Evolutionary conservation across 2,113 vertebrate species (phyloP).

Genomic region (Tenebrosternarchus preto): DNA sequence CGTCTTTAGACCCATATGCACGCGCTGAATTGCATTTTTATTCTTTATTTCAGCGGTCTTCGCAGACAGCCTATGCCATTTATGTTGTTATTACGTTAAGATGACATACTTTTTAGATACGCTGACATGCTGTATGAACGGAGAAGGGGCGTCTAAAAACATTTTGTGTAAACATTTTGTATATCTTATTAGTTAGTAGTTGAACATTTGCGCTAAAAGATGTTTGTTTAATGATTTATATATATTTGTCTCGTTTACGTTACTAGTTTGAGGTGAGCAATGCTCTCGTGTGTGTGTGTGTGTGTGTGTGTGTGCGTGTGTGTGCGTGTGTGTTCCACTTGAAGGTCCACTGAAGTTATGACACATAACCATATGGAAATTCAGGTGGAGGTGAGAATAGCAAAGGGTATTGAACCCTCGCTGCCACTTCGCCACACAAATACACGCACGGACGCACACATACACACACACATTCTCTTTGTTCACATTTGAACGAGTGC

Average conservation of each 20-base stretch:
- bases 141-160: constrained; percentile 21
- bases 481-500: constrained; percentile 70
- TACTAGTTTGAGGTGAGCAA: constrained; percentile 1
- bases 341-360: constrained; percentile 27
- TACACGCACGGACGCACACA: constrained; percentile 1
- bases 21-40: too few species aligned
- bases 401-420: constrained; percentile 50
- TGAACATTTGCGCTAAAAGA: constrained; percentile 43
- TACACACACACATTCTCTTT: constrained; percentile 59
- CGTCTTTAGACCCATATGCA: too few species aligned
- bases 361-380: constrained; percentile 42
- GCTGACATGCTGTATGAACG: constrained; percentile 6
- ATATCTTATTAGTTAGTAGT: too few species aligned
- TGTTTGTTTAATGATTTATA: constrained; percentile 34
- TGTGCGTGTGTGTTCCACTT: constrained; percentile 33
- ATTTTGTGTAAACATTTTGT: background rate
- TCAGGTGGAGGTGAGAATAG: constrained; percentile 44
- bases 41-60: too few species aligned
- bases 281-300: constrained; percentile 29
- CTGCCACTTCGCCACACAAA: background rate
- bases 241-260: constrained; percentile 22
- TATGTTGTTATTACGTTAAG: too few species aligned
- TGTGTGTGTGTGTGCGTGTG: constrained; percentile 27
- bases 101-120: too few species aligned
- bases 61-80: too few species aligned